These are phyloP conservation scores for Gnathonemus echidnorhynchus DNA, from an alignment of 2,113 vertebrate species.

Conservation along the genomic window DNA sequence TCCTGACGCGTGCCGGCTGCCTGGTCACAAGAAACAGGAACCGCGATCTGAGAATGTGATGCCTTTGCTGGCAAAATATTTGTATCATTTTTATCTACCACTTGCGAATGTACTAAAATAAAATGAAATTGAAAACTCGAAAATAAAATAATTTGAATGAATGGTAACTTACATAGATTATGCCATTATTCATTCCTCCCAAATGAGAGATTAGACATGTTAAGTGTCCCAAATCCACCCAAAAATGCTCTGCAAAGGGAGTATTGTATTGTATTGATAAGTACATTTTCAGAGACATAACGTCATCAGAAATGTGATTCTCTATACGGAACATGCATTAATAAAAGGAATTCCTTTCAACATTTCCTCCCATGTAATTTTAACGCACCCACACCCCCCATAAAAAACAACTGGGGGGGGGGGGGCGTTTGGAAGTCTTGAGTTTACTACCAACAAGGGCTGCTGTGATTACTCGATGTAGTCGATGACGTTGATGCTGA, in stretches of 20 bases:
- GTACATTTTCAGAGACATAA: neutral
- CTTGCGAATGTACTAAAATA: neutral
- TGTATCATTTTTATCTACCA: neutral
- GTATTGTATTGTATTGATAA: neutral
- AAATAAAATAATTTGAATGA: neutral
- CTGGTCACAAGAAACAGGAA: neutral
- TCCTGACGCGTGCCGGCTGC: neutral
- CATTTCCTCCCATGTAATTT: neutral
- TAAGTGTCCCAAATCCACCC: neutral
- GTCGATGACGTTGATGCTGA: too few relatives aligned
- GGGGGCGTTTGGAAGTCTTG: neutral
- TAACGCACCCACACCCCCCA: neutral
- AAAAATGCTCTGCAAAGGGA: neutral
- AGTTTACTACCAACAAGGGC: too few relatives aligned
- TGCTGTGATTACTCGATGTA: too few relatives aligned
- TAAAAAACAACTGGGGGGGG: neutral
- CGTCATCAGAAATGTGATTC: neutral
- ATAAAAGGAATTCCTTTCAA: neutral
- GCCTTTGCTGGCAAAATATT: neutral
- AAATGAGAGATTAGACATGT: neutral
- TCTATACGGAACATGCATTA: neutral
- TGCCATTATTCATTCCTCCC: neutral
- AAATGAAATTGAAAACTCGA: neutral
- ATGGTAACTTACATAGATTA: neutral
- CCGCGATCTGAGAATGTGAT: neutral